Base-by-base conservation (phyloP, 1,140 invertebrate species). In the Lucilia sericata region DNA sequence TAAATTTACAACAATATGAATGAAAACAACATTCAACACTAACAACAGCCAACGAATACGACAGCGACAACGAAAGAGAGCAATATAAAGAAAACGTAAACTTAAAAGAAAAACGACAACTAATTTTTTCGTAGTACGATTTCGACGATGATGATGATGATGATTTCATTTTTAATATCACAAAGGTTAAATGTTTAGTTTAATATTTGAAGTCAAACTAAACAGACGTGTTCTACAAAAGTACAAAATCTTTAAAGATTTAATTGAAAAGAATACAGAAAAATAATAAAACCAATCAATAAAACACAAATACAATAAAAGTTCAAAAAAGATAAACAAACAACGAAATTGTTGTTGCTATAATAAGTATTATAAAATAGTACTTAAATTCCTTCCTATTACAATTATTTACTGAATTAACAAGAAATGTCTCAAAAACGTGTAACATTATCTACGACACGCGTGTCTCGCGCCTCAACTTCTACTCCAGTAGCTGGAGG, bases 391-490 rank as follows among this genome's bases (percentile, higher is more conserved):
- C 65, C n/a, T 25, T 70, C 19, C 2, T 70, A 49, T 76, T 36
- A 76, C 74, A 76, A 42, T 14, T 36, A 8, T 76, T 30, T 76
- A 74, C 25, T 30, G 34, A 76, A 76, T 12, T 14, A 21, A 36
- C 75, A 19, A 49, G 51, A 85, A 85, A 90, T 90, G 89, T 86
- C 89, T 21, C 87, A 85, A 85, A 89, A 89, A 74, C 89, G 88
- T 87, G 89, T 88, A 51, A 87, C 89, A 84, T 36, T 90, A 3
- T 86, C 85, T 70, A 87, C 89, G 85, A 21, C 42, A 47, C 89
- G 89, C 86, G 86, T 90, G 7, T 90, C 89, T 49, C 89, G 89
- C 85, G 88, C 88, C 74, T 89, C 88, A 84, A 89, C 88, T 82
- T 88, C 89, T 21, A 90, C 89, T 49, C 89, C 89, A 47, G 86